Conservation (phyloP, 1,140 invertebrate species). For the Drosophila athabasca region DNA sequence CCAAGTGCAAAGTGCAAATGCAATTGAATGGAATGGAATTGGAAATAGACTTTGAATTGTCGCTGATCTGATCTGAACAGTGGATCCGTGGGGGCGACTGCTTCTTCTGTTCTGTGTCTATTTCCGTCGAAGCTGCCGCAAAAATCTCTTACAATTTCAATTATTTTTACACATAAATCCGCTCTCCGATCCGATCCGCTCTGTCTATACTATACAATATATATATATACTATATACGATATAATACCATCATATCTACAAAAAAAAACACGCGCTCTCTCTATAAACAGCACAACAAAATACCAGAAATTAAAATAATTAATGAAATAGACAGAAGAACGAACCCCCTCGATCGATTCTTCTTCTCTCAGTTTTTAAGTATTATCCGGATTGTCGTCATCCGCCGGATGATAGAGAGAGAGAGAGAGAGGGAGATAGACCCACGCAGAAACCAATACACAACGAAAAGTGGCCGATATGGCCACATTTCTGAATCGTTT, state of each 20-base stretch:
- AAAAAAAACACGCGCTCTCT: conserved; percentile 48
- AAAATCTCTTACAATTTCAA: conserved; percentile 77
- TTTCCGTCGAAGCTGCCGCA: conserved; percentile 78
- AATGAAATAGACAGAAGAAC: conserved; percentile 59
- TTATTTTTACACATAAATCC: conserved; percentile 77
- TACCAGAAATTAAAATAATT: conserved; percentile 59
- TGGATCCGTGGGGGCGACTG: conserved; percentile 25
- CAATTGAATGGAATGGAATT: conserved; percentile 35
- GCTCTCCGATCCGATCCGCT: conserved; percentile 22
- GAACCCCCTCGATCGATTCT: conserved; percentile 19
- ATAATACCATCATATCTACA: conserved; percentile 52
- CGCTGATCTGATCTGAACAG: conserved; percentile 1
- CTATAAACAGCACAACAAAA: conserved; percentile 44
- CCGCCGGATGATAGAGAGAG: conserved; percentile 3
- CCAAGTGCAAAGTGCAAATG: conserved; percentile 21
- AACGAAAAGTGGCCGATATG: conserved; percentile 45
- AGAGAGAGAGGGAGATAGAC: conserved; percentile 7
- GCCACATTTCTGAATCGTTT: conserved; percentile 83
- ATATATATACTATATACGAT: conserved; percentile 45
- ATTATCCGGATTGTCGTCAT: conserved; percentile 51
- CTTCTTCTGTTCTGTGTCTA: conserved; percentile 72
- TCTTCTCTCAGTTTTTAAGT: conserved; percentile 1
- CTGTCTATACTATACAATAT: conserved; percentile 66
- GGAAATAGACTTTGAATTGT: conserved; percentile 20
- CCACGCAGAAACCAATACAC: conserved; percentile 42